A percentile compares a stretch with the other conserved stretches of the same genome.
These are phyloP conservation scores for Pitta sordida DNA, from an alignment of 2,113 vertebrate genomes.

Conservation along the genomic window DNA sequence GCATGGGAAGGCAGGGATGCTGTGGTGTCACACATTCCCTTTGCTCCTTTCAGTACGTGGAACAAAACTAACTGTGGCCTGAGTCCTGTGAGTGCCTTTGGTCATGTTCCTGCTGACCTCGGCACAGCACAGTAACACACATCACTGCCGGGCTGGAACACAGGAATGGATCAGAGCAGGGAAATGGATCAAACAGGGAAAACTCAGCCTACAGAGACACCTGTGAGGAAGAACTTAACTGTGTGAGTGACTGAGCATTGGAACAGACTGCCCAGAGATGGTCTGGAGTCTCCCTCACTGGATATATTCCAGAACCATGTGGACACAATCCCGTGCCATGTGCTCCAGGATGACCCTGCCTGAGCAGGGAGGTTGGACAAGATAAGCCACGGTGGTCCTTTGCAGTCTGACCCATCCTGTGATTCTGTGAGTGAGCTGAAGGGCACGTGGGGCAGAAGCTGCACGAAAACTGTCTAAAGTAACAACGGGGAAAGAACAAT, in stretches of 20 bases:
- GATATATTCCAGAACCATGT: background rate
- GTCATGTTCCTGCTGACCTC: accelerated
- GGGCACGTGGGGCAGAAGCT: background rate
- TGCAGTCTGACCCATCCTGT: background rate
- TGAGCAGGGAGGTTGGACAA: background rate
- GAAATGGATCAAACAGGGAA: background rate
- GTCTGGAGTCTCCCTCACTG: background rate
- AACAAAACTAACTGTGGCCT: background rate
- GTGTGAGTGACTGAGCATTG: background rate
- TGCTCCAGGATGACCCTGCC: background rate
- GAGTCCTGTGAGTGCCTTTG: accelerated
- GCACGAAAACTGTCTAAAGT: background rate
- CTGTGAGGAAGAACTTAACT: background rate
- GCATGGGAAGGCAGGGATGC: accelerated
- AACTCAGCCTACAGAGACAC: background rate
- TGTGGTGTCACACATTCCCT: accelerated
- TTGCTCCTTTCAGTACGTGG: accelerated
- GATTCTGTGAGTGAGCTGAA: background rate
- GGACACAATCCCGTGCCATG: background rate
- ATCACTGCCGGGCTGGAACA: background rate
- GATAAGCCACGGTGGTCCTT: accelerated
- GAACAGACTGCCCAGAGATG: background rate
- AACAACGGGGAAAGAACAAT: background rate
- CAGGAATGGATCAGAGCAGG: background rate
- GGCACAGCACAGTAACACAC: accelerated